Evolutionary conservation across 2,888 invertebrate species (phyloP).

Genomic region (Mellilla xanthometata): DNA sequence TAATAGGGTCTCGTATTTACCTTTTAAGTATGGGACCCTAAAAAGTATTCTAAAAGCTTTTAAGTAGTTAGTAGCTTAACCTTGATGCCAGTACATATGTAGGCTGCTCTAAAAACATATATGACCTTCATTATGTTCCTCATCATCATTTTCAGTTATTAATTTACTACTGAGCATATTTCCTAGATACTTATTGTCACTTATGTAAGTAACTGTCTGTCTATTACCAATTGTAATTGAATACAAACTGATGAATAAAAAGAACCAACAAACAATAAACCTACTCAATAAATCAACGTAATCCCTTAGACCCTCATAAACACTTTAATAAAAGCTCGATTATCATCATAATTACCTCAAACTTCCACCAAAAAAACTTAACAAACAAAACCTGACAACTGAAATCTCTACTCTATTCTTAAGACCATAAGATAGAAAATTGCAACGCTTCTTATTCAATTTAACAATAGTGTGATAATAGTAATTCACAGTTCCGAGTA

Average conservation of each 20-base stretch:
- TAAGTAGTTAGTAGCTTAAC: too few relatives aligned
- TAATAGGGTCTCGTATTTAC: too few relatives aligned
- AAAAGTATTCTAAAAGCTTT: too few relatives aligned
- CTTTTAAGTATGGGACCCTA: too few relatives aligned
- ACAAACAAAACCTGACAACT: neutral
- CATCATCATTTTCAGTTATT: too few relatives aligned
- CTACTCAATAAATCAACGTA: neutral
- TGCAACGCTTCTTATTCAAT: conserved; percentile 31
- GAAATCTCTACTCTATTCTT: conserved; percentile 13
- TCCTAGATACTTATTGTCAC: too few relatives aligned
- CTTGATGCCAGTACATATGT: too few relatives aligned
- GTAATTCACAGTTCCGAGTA: conserved; percentile 54
- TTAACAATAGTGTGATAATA: conserved; percentile 50
- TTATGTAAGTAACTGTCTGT: too few relatives aligned
- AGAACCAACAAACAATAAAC: conserved; percentile 5
- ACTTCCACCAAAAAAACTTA: neutral
- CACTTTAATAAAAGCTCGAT: conserved; percentile 14
- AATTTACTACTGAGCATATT: too few relatives aligned
- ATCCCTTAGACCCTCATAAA: neutral
- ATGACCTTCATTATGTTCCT: too few relatives aligned
- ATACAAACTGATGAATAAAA: conserved; percentile 7
- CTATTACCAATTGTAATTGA: too few relatives aligned
- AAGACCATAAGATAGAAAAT: conserved; percentile 28
- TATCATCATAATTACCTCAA: conserved; percentile 10
- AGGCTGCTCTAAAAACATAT: too few relatives aligned